Evolutionary conservation across 2,888 invertebrate species (phyloP).

Genomic region (Platypus cylindrus): DNA sequence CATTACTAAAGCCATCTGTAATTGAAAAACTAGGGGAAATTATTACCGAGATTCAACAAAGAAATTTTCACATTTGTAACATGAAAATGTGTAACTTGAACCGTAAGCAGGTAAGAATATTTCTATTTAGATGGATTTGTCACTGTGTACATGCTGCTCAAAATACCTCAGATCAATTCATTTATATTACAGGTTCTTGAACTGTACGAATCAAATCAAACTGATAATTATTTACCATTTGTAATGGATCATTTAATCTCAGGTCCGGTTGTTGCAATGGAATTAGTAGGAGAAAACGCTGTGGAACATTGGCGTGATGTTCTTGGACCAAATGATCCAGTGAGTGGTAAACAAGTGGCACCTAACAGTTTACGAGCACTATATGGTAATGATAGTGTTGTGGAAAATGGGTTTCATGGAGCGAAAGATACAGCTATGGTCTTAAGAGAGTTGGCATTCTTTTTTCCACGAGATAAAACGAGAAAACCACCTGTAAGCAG

Average conservation of each 20-base stretch:
- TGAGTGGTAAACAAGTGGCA: slow-evolving; percentile 39
- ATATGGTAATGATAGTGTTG: slow-evolving; percentile 54
- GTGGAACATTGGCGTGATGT: slow-evolving; percentile 44
- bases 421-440: slow-evolving; percentile 46
- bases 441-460: slow-evolving; percentile 43
- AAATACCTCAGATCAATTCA: not conserved
- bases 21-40: slow-evolving; percentile 47
- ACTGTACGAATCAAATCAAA: slow-evolving; percentile 29
- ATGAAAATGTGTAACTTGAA: slow-evolving; percentile 60
- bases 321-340: slow-evolving; percentile 50
- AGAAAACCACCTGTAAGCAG: slow-evolving; percentile 33
- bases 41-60: slow-evolving; percentile 48
- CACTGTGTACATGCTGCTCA: not conserved
- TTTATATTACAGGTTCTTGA: slow-evolving; percentile 11
- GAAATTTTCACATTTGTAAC: slow-evolving; percentile 38
- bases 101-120: slow-evolving; percentile 37
- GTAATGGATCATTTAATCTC: slow-evolving; percentile 52
- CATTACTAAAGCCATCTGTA: slow-evolving; percentile 55
- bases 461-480: slow-evolving; percentile 39
- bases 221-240: slow-evolving; percentile 51
- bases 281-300: slow-evolving; percentile 60
- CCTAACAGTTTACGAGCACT: slow-evolving; percentile 49
- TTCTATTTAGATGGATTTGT: not conserved
- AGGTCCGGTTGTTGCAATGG: slow-evolving; percentile 56
- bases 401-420: slow-evolving; percentile 58